Conservation (phyloP, 2,797 vertebrate species). For the Sebastes miniatus region DNA sequence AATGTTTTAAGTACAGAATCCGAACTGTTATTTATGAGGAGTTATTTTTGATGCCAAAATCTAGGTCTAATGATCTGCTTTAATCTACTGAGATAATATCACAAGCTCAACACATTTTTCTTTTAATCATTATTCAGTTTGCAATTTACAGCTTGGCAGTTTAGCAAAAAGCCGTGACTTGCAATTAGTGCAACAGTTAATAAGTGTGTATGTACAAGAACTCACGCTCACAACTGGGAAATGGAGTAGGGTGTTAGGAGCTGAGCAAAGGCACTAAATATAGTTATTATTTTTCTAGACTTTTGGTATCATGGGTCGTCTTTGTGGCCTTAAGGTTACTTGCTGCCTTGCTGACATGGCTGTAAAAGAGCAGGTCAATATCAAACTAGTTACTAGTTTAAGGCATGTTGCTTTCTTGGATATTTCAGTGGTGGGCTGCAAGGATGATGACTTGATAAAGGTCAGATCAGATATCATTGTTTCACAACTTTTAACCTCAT, state of each 20-base stretch:
- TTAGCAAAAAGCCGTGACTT: slow-evolving; percentile 22
- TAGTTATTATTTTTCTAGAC: not conserved
- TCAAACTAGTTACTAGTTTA: not conserved
- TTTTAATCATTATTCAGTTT: not conserved
- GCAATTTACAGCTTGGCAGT: slow-evolving; percentile 17
- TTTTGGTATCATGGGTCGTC: not conserved
- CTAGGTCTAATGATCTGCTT: not conserved
- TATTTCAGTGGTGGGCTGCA: not conserved
- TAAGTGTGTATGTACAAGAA: not conserved
- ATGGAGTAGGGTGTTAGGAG: slow-evolving; percentile 7
- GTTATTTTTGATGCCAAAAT: not conserved
- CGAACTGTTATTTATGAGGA: not conserved
- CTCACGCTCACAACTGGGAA: not conserved
- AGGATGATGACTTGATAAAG: not conserved
- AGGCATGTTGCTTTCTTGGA: not conserved
- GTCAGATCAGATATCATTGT: not conserved
- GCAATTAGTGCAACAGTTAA: slow-evolving; percentile 4
- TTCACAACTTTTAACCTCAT: not conserved
- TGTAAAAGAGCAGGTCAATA: not conserved
- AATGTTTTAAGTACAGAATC: not conserved
- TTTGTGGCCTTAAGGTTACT: not conserved
- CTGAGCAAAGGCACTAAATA: not conserved
- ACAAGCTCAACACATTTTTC: not conserved
- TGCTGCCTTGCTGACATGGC: not conserved
- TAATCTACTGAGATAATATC: not conserved